Conservation (phyloP, 2,113 vertebrate species). For the Rhinogobius similis region DNA sequence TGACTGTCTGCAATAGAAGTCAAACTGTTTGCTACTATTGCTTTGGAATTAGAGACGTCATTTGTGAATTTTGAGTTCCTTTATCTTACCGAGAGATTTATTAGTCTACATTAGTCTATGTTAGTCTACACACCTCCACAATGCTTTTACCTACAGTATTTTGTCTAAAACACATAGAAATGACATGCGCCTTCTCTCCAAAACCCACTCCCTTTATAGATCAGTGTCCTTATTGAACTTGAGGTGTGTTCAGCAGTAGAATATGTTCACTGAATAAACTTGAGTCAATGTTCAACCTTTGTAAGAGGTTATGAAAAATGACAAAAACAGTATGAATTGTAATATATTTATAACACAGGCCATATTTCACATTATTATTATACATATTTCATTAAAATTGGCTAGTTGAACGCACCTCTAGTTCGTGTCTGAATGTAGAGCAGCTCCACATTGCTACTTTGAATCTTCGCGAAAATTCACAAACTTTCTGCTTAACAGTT, state of each 20-base stretch:
- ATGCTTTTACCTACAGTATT: conserved; percentile 9
- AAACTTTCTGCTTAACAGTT: conserved; percentile 79
- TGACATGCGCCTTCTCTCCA: conserved; percentile 71
- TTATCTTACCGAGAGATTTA: conserved; percentile 37
- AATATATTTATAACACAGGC: conserved; percentile 23
- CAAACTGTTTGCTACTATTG: conserved; percentile 60
- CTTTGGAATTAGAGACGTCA: conserved; percentile 54
- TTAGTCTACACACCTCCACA: conserved; percentile 22
- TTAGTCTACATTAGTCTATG: conserved; percentile 25
- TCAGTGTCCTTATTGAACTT: conserved; percentile 78
- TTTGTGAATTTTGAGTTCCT: conserved; percentile 35
- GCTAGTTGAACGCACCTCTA: conserved; percentile 70
- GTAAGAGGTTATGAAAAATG: conserved; percentile 10
- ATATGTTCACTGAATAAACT: conserved; percentile 33
- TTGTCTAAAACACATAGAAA: conserved; percentile 25
- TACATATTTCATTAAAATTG: no score
- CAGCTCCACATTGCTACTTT: conserved; percentile 76
- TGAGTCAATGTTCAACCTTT: conserved; percentile 25
- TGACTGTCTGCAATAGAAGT: conserved; percentile 64
- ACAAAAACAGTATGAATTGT: conserved; percentile 44
- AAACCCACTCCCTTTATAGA: conserved; percentile 64
- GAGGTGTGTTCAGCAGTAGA: conserved; percentile 72
- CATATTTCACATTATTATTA: conserved; percentile 28
- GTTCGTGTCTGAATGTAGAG: conserved; percentile 79
- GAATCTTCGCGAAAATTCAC: conserved; percentile 77